A percentile compares a stretch with the other conserved stretches of the same genome.
Evolutionary conservation across 2,113 vertebrate genomes (phyloP).

Genomic region (Entosphenus tridentatus): DNA sequence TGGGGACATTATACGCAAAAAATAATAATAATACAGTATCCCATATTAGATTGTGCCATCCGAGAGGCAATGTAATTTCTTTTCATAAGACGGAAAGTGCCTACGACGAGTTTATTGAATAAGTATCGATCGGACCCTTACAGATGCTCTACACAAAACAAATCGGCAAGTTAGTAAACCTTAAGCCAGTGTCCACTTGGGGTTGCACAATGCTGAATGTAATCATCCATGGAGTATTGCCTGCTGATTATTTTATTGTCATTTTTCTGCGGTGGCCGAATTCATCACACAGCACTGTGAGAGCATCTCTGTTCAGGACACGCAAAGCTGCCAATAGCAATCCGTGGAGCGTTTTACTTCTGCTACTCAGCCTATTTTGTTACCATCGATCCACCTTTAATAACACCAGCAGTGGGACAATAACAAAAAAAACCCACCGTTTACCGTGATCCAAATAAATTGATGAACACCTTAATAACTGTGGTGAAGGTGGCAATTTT

Average conservation of each 20-base stretch:
- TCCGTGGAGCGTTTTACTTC: slow-evolving; percentile 1
- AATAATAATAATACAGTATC: too few species aligned
- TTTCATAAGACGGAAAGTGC: too few species aligned
- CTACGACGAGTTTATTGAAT: too few species aligned
- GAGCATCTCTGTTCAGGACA: background rate
- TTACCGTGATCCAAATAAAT: slow-evolving; percentile 3
- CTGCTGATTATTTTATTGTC: slow-evolving; percentile 4
- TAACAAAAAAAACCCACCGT: slow-evolving; percentile 5
- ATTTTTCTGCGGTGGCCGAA: background rate
- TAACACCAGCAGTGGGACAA: background rate
- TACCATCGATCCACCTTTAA: slow-evolving; percentile 3
- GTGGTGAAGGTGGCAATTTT: background rate
- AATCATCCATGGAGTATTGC: slow-evolving; percentile 1
- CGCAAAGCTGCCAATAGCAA: background rate
- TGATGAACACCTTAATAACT: slow-evolving; percentile 6
- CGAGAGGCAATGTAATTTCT: too few species aligned
- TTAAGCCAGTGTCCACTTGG: background rate
- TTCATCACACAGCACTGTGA: slow-evolving; percentile 1
- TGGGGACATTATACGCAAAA: too few species aligned
- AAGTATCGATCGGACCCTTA: too few species aligned
- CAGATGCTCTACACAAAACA: too few species aligned
- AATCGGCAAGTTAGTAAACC: background rate
- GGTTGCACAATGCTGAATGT: background rate
- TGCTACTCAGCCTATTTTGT: slow-evolving; percentile 3
- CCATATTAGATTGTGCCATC: too few species aligned